These are phyloP conservation scores for Prionchulus punctatus DNA, from an alignment of 2,888 invertebrate genomes.

Conservation along the genomic window DNA sequence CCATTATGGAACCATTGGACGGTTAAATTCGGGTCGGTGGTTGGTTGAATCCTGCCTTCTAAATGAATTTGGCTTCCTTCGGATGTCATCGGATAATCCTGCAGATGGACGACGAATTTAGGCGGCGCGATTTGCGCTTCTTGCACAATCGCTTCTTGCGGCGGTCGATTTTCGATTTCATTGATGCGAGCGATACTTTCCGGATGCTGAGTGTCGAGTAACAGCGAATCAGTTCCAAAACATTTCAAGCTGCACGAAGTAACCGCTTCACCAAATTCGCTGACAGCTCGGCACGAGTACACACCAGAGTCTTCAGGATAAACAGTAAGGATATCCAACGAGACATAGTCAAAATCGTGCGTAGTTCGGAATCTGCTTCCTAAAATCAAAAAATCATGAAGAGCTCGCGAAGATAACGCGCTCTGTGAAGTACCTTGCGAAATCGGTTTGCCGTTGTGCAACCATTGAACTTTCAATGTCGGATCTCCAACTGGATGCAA, in stretches of 20 bases:
- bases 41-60: constrained; percentile 82
- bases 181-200: constrained; percentile 31
- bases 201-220: constrained; percentile 63
- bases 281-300: constrained; percentile 86
- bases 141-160: constrained; percentile 18
- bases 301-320: constrained; percentile 86
- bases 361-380: constrained; percentile 44
- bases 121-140: constrained; percentile 22
- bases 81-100: constrained; percentile 61
- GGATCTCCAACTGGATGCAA: constrained; percentile 86
- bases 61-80: constrained; percentile 80
- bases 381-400: constrained; percentile 4
- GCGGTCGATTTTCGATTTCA: constrained; percentile 36
- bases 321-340: constrained; percentile 71
- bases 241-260: constrained; percentile 68
- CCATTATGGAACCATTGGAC: constrained; percentile 92
- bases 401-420: not conserved
- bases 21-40: constrained; percentile 70
- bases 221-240: constrained; percentile 35
- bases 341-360: constrained; percentile 83
- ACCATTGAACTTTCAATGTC: constrained; percentile 82
- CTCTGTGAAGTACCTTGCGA: constrained; percentile 17
- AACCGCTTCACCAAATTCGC: constrained; percentile 76
- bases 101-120: constrained; percentile 21
- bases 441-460: constrained; percentile 65